phyloP scores from a whole-genome alignment of 30 jellyfish, hydroid and myxozoan species.

The Haliclystus octoradiatus region DNA sequence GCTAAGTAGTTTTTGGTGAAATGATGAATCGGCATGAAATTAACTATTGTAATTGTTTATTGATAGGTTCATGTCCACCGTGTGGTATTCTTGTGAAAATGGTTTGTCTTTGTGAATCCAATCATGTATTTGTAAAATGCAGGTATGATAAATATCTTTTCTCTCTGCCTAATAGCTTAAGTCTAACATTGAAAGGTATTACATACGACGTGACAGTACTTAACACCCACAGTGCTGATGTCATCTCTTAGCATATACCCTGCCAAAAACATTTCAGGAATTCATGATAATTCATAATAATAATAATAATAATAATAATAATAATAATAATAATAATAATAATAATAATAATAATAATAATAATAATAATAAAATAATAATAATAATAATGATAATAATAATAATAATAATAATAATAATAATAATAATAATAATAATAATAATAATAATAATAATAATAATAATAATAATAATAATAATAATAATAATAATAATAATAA shows the following conservation, averaged over 20 bases:
- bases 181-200: no score
- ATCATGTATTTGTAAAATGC: slow-evolving; percentile 62
- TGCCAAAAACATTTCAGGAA: no score
- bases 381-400: not conserved
- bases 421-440: not conserved
- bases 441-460: not conserved
- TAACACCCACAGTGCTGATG: no score
- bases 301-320: no score
- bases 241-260: no score
- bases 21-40: no score
- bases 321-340: not conserved
- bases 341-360: not conserved
- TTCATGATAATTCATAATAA: no score
- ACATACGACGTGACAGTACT: no score
- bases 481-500: not conserved
- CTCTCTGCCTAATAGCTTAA: no score
- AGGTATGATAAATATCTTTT: no score
- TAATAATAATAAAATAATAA: not conserved
- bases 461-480: not conserved
- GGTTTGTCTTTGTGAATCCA: slow-evolving; percentile 50
- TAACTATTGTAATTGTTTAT: no score
- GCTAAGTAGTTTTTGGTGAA: no score
- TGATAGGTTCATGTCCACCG: slow-evolving; percentile 60
- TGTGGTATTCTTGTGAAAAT: slow-evolving; percentile 38
- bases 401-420: not conserved